phyloP scores from a whole-genome alignment of 1,140 invertebrate genomes.

The Cecropterus lyciades region DNA sequence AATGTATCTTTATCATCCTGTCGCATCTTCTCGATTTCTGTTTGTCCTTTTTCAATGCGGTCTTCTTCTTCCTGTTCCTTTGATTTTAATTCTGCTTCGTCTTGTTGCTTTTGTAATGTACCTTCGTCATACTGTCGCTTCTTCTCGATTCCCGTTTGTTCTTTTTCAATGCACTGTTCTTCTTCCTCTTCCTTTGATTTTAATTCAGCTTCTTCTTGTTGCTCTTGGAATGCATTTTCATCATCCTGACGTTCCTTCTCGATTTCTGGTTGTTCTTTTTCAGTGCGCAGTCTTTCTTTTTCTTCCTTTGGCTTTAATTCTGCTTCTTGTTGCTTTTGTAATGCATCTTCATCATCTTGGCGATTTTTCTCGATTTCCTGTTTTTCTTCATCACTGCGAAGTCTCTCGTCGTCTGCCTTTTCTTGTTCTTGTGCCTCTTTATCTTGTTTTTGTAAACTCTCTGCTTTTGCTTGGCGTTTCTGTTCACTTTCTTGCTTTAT shows the following conservation, averaged over 20 bases:
- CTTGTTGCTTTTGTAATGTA: too few relatives aligned
- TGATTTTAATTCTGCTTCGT: too few relatives aligned
- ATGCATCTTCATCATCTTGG: not conserved
- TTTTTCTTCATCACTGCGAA: not conserved
- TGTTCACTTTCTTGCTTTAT: not conserved
- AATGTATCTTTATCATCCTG: not conserved
- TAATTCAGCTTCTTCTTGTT: too few relatives aligned
- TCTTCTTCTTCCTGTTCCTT: too few relatives aligned
- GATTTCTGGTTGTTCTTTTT: not conserved
- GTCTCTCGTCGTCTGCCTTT: not conserved
- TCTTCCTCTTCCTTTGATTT: too few relatives aligned
- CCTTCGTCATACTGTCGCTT: too few relatives aligned
- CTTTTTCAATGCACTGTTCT: too few relatives aligned
- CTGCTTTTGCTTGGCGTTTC: not conserved
- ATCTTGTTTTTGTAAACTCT: not conserved
- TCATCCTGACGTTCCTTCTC: not conserved
- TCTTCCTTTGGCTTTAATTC: constrained; percentile 1
- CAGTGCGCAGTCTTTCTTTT: not conserved
- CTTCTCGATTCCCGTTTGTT: too few relatives aligned
- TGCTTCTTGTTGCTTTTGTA: constrained; percentile 1
- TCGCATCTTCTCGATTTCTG: not conserved
- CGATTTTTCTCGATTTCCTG: not conserved
- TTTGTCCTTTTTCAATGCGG: not conserved
- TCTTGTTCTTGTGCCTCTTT: not conserved
- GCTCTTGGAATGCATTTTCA: too few relatives aligned